phyloP scores from a whole-genome alignment of 30 jellyfish, hydroid and myxozoan genomes.

The Cassiopea xamachana region DNA sequence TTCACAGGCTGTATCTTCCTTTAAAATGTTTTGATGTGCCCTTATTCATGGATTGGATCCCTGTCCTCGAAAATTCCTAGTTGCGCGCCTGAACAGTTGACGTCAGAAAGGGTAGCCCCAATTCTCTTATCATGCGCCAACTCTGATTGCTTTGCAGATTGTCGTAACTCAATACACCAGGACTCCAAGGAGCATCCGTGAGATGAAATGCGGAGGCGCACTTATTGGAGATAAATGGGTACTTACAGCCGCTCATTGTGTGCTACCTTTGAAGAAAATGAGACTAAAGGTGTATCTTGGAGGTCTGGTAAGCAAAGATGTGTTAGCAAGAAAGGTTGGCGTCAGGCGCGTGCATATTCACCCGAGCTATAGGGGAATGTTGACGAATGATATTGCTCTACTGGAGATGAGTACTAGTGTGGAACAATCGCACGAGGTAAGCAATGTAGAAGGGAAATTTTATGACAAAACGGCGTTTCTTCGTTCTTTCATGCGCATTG shows the following conservation, averaged over 20 bases:
- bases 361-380: conserved; percentile 57
- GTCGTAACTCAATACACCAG: conserved; percentile 4
- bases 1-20: no score
- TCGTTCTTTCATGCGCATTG: no score
- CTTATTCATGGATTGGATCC: no score
- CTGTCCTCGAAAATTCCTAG: no score
- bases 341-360: conserved; percentile 46
- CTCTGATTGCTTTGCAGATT: conserved; percentile 14
- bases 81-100: no score
- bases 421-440: conserved; percentile 26
- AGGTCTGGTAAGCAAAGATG: conserved; percentile 63
- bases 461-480: no score
- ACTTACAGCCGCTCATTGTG: conserved; percentile 80
- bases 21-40: no score
- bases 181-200: conserved; percentile 11
- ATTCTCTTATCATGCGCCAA: neutral
- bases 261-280: conserved; percentile 25
- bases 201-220: conserved; percentile 76
- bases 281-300: conserved; percentile 56
- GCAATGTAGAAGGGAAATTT: neutral
- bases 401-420: conserved; percentile 25
- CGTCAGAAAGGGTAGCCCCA: neutral
- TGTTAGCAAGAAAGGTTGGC: conserved; percentile 14
- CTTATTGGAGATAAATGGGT: conserved; percentile 72
- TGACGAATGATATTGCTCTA: conserved; percentile 65